Conservation (phyloP, 2,113 vertebrate genomes). For the Cottus gobio region DNA sequence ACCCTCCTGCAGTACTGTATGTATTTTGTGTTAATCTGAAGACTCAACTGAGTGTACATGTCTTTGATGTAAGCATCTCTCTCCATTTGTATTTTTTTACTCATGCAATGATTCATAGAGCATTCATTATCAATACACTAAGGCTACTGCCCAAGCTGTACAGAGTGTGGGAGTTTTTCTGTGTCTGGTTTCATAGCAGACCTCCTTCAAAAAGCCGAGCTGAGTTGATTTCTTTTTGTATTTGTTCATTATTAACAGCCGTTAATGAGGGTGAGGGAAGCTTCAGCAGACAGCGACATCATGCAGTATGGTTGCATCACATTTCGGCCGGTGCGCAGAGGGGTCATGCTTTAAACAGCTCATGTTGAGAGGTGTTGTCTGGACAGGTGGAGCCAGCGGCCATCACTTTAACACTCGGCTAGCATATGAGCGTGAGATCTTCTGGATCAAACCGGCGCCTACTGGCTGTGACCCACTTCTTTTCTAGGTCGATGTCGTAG, state of each 20-base stretch:
- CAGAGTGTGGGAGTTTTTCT: conserved; percentile 15
- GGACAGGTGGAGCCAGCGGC: not conserved
- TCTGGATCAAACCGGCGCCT: conserved; percentile 27
- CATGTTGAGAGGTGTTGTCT: not conserved
- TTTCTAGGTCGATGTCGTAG: conserved; percentile 53
- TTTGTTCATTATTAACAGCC: not conserved
- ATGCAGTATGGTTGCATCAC: not conserved
- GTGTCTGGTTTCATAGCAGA: not conserved
- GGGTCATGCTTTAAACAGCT: not conserved
- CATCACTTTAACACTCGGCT: not conserved
- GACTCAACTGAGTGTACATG: conserved; percentile 63
- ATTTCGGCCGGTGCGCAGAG: not conserved
- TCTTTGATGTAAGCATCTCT: conserved; percentile 72
- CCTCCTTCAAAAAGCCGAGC: not conserved
- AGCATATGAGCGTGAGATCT: conserved; percentile 22
- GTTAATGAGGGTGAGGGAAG: not conserved
- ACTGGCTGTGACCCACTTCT: conserved; percentile 59
- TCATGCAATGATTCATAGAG: conserved; percentile 70
- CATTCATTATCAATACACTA: conserved; percentile 68
- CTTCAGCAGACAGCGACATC: not conserved
- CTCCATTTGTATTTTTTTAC: conserved; percentile 77
- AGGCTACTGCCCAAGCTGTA: conserved; percentile 58
- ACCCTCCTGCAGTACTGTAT: conserved; percentile 60
- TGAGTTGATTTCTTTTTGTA: not conserved
- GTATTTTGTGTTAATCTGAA: conserved; percentile 68